A percentile compares a stretch with the other conserved stretches of the same genome.
phyloP scores from a whole-genome alignment of 2,797 vertebrate genomes.

The Columba guinea region DNA sequence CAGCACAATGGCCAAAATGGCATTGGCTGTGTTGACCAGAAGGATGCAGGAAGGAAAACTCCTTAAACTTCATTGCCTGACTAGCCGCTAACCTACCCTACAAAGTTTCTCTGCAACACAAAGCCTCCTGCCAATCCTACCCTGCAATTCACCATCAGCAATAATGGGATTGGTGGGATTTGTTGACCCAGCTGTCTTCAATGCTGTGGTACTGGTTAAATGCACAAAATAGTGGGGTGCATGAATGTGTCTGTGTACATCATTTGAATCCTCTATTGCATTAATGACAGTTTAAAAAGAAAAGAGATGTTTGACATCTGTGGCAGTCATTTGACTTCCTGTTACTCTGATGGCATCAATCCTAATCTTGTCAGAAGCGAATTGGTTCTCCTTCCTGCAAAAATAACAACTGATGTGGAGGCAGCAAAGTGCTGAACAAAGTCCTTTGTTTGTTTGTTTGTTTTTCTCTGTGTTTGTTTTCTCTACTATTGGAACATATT shows the following conservation, averaged over 20 bases:
- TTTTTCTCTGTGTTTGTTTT: conserved; percentile 50
- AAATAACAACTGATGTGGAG: neutral
- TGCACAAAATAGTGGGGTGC: fast-evolving
- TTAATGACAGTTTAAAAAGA: neutral
- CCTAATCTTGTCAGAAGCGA: neutral
- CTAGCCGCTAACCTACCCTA: neutral
- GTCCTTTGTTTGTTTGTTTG: conserved; percentile 20
- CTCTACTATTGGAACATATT: conserved; percentile 58
- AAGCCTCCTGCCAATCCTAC: neutral
- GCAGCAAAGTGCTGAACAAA: neutral
- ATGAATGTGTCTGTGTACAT: fast-evolving
- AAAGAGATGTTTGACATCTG: neutral
- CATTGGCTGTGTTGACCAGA: neutral
- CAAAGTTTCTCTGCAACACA: neutral
- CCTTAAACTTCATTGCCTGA: neutral
- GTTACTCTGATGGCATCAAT: neutral
- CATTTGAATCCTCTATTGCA: neutral
- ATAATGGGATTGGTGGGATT: neutral
- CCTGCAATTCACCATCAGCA: neutral
- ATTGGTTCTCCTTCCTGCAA: neutral
- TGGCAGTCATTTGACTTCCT: neutral
- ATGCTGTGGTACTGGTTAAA: fast-evolving
- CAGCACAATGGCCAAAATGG: neutral
- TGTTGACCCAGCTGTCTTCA: neutral
- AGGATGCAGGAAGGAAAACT: neutral